Evolutionary conservation across 2,888 invertebrate genomes (phyloP).

Genomic region (Tenthredo livida): DNA sequence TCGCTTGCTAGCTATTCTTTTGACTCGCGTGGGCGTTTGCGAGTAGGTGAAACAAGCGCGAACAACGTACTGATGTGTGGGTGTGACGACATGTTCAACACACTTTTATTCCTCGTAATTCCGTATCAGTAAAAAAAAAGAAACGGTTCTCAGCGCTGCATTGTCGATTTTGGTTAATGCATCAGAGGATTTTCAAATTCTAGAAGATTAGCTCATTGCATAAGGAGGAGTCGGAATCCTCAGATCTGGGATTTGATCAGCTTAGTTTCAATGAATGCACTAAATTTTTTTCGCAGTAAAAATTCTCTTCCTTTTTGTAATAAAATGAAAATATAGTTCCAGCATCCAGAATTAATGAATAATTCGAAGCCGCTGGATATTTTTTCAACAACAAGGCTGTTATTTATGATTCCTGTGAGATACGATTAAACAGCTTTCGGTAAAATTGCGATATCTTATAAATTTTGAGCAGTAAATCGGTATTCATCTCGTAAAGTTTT

Average conservation of each 20-base stretch:
- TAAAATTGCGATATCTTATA: neutral
- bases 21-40: conserved; percentile 1
- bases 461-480: neutral
- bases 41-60: neutral
- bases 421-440: neutral
- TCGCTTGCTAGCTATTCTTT: neutral
- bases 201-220: neutral
- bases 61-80: neutral
- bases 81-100: neutral
- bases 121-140: neutral
- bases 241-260: neutral
- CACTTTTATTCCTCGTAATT: neutral
- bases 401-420: neutral
- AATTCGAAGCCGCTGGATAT: neutral
- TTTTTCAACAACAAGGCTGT: neutral
- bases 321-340: neutral
- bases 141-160: neutral
- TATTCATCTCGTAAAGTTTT: neutral
- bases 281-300: neutral
- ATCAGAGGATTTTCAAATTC: neutral
- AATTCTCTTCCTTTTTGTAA: neutral
- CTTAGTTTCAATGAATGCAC: neutral
- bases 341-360: neutral
- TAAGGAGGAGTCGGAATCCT: neutral
- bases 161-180: neutral